These are phyloP conservation scores for Megalurothrips usitatus DNA, from an alignment of 2,888 invertebrate genomes.

Conservation along the genomic window DNA sequence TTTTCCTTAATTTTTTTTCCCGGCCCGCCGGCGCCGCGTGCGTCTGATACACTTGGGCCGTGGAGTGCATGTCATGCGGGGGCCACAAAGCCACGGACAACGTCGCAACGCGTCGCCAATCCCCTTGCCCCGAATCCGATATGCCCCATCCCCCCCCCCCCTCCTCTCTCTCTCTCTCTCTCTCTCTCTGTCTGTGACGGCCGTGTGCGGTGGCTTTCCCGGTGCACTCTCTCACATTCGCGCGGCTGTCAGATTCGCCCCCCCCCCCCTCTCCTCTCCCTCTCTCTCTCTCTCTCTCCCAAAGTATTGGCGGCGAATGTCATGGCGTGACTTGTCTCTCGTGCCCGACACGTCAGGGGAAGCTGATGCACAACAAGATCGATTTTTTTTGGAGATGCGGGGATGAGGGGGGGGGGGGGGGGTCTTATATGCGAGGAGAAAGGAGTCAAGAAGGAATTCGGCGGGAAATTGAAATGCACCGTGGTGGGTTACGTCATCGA, in stretches of 20 bases:
- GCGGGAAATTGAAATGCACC: too few species aligned
- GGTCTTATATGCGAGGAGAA: too few species aligned
- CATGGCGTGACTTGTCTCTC: neutral
- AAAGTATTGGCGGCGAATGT: neutral
- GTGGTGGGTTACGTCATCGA: too few species aligned
- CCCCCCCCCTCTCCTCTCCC: neutral
- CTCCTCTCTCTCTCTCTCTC: neutral
- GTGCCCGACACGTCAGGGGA: too few species aligned
- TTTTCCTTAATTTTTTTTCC: neutral
- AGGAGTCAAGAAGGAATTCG: too few species aligned
- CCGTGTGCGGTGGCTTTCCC: too few species aligned
- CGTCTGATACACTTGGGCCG: too few species aligned
- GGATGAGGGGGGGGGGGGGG: too few species aligned
- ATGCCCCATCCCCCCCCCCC: neutral
- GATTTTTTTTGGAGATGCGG: too few species aligned
- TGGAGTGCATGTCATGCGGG: neutral
- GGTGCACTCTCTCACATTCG: too few species aligned
- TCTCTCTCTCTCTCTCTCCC: slow-evolving; percentile 1
- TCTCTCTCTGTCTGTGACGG: neutral
- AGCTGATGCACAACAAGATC: too few species aligned
- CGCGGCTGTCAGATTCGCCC: neutral
- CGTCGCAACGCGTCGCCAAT: neutral
- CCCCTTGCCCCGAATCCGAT: neutral
- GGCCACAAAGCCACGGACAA: neutral
- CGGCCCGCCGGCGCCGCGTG: too few species aligned